phyloP scores from a whole-genome alignment of 1,140 invertebrate species.

The Brachionus calyciflorus region DNA sequence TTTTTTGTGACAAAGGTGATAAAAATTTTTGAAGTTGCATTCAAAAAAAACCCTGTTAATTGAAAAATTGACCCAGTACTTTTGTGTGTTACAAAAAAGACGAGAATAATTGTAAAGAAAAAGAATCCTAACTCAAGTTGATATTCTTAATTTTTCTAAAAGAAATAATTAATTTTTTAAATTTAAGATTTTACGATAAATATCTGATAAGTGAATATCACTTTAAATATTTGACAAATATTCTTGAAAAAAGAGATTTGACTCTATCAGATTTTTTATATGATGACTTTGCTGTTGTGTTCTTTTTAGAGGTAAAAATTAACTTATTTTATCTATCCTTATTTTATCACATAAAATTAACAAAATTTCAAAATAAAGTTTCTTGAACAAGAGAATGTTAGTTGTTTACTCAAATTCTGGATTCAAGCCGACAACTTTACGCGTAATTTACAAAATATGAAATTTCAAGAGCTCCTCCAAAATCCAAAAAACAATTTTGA shows the following conservation, averaged over 20 bases:
- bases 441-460: neutral
- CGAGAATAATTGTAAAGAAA: neutral
- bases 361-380: neutral
- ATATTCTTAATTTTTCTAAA: too few species aligned
- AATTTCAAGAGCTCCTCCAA: neutral
- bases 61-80: too few species aligned
- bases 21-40: too few species aligned
- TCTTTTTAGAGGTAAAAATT: slow-evolving; percentile 17
- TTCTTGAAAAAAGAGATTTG: neutral
- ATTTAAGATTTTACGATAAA: slow-evolving; percentile 21
- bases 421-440: slow-evolving; percentile 33
- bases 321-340: neutral
- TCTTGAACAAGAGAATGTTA: slow-evolving; percentile 28
- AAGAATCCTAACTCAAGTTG: too few species aligned
- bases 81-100: too few species aligned
- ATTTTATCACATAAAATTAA: neutral
- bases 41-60: too few species aligned
- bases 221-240: slow-evolving; percentile 21
- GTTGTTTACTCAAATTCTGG: slow-evolving; percentile 27
- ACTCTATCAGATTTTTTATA: slow-evolving; percentile 20
- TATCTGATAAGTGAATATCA: slow-evolving; percentile 37
- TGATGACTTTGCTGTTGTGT: slow-evolving; percentile 32
- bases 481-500: neutral
- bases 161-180: too few species aligned
- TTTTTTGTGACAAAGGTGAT: too few species aligned